Base-by-base conservation (phyloP, 2,113 vertebrate genomes). In the Chlorocebus sabaeus region DNA sequence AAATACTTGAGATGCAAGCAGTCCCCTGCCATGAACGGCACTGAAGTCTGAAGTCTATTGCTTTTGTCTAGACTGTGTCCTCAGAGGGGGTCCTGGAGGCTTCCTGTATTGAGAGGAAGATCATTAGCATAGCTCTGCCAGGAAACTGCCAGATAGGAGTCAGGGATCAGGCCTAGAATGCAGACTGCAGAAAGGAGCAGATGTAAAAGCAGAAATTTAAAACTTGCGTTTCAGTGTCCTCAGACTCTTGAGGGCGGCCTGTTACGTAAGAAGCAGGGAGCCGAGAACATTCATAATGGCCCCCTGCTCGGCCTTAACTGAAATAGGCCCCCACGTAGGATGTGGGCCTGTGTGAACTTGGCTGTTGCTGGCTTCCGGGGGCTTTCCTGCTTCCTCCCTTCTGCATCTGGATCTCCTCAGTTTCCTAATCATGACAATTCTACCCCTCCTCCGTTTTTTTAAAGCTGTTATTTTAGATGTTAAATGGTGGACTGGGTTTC, bases 351-450 rank as follows among this genome's bases (percentile, higher is more conserved):
- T 52, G 23, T 72, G 64, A 93, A 38, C 75, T 52, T 83, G 85
- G 73, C 80, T 79, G 22, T 45, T 23, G 30, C 32, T 30, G 76
- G 16, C 82, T 75, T 32, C 38, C 8, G 9, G 32, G 17, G 99
- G 10, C 10, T 68, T 35, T 70, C 67, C 38, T 72, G 76, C 61
- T 52, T 73, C 84, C 70, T 75, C 35, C 57, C n/a, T 84, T 81
- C 57, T 89, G 57, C 35, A 3, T 25, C 88, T 76, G 89, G 35
- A 40, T 76, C 45, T 52, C 78, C 87, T 64, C 57, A n/a, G 32
- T 94, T 90, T 91, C 67, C 68, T 52, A 30, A 70, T 73, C 75
- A 20, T 61, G 27, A 80, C 52, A 55, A 30, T 27, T 50, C 20
- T 38, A 8, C 52, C 27, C 45, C 40, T 27, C 4, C 52, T 35